Evolutionary conservation across 2,797 vertebrate species (phyloP).

Genomic region (Sebastiscus tertius): DNA sequence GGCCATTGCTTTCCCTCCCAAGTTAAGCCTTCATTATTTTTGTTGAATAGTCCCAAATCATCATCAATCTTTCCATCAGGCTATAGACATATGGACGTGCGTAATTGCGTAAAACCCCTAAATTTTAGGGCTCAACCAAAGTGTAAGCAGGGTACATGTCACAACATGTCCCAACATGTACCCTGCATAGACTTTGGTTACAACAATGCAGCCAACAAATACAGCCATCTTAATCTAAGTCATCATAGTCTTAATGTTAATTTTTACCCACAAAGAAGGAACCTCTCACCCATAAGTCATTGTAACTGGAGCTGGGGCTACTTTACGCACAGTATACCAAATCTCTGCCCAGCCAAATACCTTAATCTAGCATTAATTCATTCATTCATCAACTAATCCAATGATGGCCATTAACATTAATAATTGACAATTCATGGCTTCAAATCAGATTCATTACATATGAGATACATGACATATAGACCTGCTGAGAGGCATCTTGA

Average conservation of each 20-base stretch:
- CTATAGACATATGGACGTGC: not conserved
- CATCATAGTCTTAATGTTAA: not conserved
- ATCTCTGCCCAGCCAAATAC: not conserved
- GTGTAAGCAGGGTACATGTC: not conserved
- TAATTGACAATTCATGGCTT: not conserved
- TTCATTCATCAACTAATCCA: not conserved
- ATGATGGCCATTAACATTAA: not conserved
- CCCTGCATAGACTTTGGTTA: too few relatives aligned
- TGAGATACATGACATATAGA: not conserved
- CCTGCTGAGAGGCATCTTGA: slow-evolving; percentile 2
- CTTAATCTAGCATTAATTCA: not conserved
- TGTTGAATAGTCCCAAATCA: not conserved
- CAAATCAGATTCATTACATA: not conserved
- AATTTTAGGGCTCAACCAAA: too few relatives aligned
- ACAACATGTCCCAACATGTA: not conserved
- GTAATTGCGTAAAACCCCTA: not conserved
- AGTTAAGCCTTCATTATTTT: not conserved
- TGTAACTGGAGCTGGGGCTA: not conserved
- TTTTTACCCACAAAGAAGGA: not conserved
- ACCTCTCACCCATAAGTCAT: not conserved
- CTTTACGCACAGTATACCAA: not conserved
- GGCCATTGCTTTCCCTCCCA: not conserved
- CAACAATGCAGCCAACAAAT: not conserved
- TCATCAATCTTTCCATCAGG: not conserved
- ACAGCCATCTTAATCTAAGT: not conserved